Base-by-base conservation (phyloP, 2,113 vertebrate species). In the Uropsilus gracilis region DNA sequence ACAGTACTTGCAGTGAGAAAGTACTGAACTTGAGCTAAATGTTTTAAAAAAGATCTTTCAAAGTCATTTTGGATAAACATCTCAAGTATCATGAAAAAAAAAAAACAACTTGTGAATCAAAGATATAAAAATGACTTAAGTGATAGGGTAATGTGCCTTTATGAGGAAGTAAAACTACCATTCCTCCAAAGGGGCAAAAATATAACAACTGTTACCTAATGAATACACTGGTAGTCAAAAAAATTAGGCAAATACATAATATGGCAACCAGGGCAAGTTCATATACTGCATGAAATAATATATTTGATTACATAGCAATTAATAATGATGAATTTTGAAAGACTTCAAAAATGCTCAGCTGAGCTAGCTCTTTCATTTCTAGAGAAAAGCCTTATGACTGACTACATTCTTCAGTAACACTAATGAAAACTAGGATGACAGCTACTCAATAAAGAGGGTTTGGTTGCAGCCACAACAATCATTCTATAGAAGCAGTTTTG, bases 1-100 rank as follows among this genome's bases (percentile, higher is more conserved):
- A 81, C 80, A 96, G n/a, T n/a, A n/a, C n/a, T n/a, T 37, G 12
- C 2, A 8, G 89, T 92, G 61, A 84, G 78, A 86, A 91, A 83
- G 53, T 50, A 96, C 0, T 69, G 2, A 3, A 94, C 24, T 84
- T 13, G 1, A 95, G 22, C 85, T 81, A 87, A 81, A 82, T 88
- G 20, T 16, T 63, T 63, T 81, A 71, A 44, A 8, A 90, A 91
- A 77, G 22, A 64, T 82, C 9, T 89, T 86, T 28, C 50, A 86
- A 93, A 95, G 53, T 4, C 20, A 87, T 68, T 83, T 24, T 81
- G 14, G 7, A 80, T 75, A 30, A 87, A 86, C 57, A 81, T 84
- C 50, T 86, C 86, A 96, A 93, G 81, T 17, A 66, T 50, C 61
- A 55, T 30, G 8, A 32, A 55, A 86, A 88, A 87, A 88, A 55